These are phyloP conservation scores for Gouania willdenowi DNA, from an alignment of 2,797 vertebrate species.

Conservation along the genomic window DNA sequence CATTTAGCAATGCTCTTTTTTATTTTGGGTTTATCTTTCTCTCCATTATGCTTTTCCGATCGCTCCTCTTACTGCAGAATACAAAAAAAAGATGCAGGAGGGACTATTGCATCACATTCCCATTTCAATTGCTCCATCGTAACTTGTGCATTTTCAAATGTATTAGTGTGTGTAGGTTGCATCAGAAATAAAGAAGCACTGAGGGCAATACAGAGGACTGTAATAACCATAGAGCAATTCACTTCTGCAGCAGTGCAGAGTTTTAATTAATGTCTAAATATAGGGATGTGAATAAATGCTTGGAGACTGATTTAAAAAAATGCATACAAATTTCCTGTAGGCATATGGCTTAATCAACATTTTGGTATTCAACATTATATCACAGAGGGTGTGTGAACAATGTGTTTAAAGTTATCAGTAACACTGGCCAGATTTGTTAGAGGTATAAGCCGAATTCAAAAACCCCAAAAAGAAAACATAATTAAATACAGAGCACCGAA, in stretches of 20 bases:
- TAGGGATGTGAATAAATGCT: slow-evolving; percentile 53
- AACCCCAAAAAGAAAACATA: no score
- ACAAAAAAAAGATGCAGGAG: slow-evolving; percentile 43
- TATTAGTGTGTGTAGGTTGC: slow-evolving; percentile 20
- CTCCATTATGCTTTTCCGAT: slow-evolving; percentile 45
- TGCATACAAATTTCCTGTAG: slow-evolving; percentile 39
- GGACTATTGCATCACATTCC: slow-evolving; percentile 48
- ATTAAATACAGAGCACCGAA: no score
- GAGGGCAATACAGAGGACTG: slow-evolving; percentile 28
- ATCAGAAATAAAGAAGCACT: slow-evolving; percentile 9
- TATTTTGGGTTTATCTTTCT: background rate
- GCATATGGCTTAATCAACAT: slow-evolving; percentile 57
- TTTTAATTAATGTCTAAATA: slow-evolving; percentile 66
- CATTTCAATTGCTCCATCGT: no score
- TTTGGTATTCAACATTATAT: slow-evolving; percentile 38
- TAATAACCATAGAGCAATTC: slow-evolving; percentile 45
- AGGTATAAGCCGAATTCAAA: no score
- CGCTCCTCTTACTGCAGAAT: slow-evolving; percentile 31
- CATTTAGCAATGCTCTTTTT: slow-evolving; percentile 38
- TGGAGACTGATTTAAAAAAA: slow-evolving; percentile 43
- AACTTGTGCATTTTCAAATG: slow-evolving; percentile 5
- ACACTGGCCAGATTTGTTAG: no score
- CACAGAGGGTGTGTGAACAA: slow-evolving; percentile 11
- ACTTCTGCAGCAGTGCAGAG: slow-evolving; percentile 29
- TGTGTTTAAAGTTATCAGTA: no score